Base-by-base conservation (phyloP, 2,888 invertebrate species). In the Acronicta leporina region DNA sequence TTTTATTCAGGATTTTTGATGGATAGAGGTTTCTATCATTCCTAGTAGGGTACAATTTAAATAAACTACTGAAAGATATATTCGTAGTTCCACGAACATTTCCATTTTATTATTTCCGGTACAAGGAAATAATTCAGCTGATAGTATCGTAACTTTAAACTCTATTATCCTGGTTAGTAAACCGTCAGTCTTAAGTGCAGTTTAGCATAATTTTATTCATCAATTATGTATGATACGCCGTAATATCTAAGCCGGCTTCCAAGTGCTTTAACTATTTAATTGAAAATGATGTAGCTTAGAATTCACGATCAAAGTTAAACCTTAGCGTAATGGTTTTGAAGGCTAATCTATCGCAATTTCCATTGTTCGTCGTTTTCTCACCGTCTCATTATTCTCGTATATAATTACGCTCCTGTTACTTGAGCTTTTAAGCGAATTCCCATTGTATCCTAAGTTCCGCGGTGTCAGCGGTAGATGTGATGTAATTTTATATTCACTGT, bases 291-390 rank as follows among this genome's bases (percentile, higher is more conserved):
- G 57, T 61, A 51, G 38, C 38, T 58, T 42, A 46, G 49, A 68
- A 71, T 68, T 75, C 55, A 58, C 48, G 52, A 64, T 50, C 61
- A 59, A 69, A 51, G 44, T 59, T 63, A 45, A 68, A 57, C 61
- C 51, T 67, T 58, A 61, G 42, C 25, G 58, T 71, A 71, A 80
- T 79, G 67, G 74, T 68, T 77, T 72, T 81, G 75, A 77, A 78
- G 73, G 65, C 69, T 79, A 81, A 83, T 81, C 71, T 76, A 74
- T 70, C 52, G 62, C 54, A 70, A 68, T 59, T 68, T 67, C 48
- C 45, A 75, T 80, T 77, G 73, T 76, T 75, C 51, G 40, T 42
- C 25, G 50, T 70, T 67, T 82, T 82, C 81, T 75, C 80, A 81
- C 79, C 65, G 67, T 62, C 60, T 72, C 54, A 74, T 74, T 79